Percentiles rank a stretch among this genome's conserved stretches.
These are phyloP conservation scores for Lepus oiostolus DNA, from an alignment of 2,797 vertebrate genomes.

Conservation along the genomic window DNA sequence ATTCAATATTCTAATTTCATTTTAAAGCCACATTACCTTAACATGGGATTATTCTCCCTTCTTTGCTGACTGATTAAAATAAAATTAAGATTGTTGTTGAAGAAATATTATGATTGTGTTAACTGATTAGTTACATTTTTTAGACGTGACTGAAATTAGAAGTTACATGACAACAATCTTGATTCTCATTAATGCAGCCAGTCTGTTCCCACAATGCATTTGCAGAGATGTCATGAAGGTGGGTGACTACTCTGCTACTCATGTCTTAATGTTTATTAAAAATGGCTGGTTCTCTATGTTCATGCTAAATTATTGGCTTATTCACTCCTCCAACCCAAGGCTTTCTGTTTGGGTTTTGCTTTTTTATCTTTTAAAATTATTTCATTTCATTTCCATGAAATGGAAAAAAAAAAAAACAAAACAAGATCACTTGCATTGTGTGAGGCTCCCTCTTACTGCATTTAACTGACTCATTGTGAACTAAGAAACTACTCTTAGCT, in stretches of 20 bases:
- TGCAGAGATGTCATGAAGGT: neutral
- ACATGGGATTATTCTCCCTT: neutral
- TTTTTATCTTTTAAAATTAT: neutral
- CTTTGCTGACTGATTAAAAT: neutral
- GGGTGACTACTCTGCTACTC: neutral
- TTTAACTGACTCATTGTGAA: neutral
- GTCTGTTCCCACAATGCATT: neutral
- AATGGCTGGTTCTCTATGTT: neutral
- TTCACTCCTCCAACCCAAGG: neutral
- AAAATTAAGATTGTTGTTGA: slow-evolving; percentile 62
- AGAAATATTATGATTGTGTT: slow-evolving; percentile 74
- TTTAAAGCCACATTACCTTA: slow-evolving; percentile 57
- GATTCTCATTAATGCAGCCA: slow-evolving; percentile 22
- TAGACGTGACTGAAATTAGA: slow-evolving; percentile 68
- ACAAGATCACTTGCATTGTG: neutral
- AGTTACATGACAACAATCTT: slow-evolving; percentile 21
- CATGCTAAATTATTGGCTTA: neutral
- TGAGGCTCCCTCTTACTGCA: neutral
- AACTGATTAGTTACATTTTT: slow-evolving; percentile 61
- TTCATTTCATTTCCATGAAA: slow-evolving; percentile 32
- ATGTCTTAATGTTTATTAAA: slow-evolving; percentile 52
- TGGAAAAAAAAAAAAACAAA: neutral
- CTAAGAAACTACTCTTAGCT: neutral
- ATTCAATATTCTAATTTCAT: slow-evolving; percentile 40
- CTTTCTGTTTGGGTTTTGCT: neutral